Base-by-base conservation (phyloP, 2,113 vertebrate genomes). In the Microtus pennsylvanicus region DNA sequence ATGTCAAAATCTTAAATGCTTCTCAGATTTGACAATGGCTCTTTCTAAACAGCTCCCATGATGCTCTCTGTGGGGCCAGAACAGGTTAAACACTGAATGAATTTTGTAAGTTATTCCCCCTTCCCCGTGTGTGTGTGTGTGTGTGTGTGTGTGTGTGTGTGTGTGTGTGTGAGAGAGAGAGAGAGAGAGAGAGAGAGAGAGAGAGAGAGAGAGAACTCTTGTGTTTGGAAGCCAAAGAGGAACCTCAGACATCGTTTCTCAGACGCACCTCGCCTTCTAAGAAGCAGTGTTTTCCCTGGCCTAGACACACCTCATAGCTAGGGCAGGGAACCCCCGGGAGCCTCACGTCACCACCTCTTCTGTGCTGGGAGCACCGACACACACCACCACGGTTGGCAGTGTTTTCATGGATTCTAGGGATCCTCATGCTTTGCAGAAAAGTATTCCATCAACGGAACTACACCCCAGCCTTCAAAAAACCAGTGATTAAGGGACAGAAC, bases 1-100 rank as follows among this genome's bases (percentile, higher is more conserved):
- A 86, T 38, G 70, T 89, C 91, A 82, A 88, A 74, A 91, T 94
- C 30, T 89, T 89, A 61, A 82, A 58, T 17, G 35, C 30, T 58
- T 52, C 21, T 35, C 24, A 47, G 50, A 74, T 61, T 16, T 63
- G 90, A 81, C 33, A 38, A 13, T 7, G 63, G 21, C 12, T 69
- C 92, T 94, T 94, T 45, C 83, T 70, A 19, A 88, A 70, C 1
- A 21, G 11, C 5, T 45, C 26, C 67, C 9, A 0, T 1, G 1
- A 3, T 4, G n/a, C 2, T 22, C 2, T 74, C 35, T n/a, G 16
- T 63, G 50, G 52, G 30, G 45, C 26, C 89, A 70, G 69, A 42
- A n/a, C 28, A 45, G 38, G 7, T 50, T 63, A 30, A 89, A 58
- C 19, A 6, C 5, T 10, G 47, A 76, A 91, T 77, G 76, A 35